Conservation (phyloP, 37 sponge, comb jelly and placozoan species). For the Chondrilla cf. caribensis region DNA sequence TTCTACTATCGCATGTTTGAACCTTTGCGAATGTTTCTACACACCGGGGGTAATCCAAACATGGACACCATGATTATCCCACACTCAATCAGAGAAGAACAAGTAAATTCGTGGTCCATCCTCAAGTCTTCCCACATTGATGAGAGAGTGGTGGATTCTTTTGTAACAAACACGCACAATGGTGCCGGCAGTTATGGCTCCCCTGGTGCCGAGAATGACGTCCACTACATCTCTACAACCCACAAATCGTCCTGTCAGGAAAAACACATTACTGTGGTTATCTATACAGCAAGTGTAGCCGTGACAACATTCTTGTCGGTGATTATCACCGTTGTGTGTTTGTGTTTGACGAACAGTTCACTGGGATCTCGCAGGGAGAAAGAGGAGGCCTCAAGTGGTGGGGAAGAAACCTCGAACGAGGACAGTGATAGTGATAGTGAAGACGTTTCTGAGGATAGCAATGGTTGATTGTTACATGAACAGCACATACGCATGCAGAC, state of each 20-base stretch:
- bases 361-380: background rate
- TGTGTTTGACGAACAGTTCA: background rate
- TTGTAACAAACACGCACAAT: background rate
- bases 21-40: background rate
- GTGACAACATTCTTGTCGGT: background rate
- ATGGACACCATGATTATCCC: background rate
- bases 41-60: background rate
- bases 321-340: background rate
- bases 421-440: background rate
- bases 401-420: background rate
- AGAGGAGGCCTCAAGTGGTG: background rate
- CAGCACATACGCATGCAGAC: background rate
- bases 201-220: too few species aligned
- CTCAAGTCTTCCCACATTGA: background rate
- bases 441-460: background rate
- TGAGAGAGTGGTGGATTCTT: background rate
- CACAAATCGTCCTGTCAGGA: background rate
- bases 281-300: background rate
- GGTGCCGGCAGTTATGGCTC: background rate
- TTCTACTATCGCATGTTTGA: background rate
- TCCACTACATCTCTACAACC: background rate
- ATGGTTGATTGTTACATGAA: background rate
- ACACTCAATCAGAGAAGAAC: background rate
- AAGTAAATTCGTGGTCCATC: background rate
- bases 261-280: conserved; percentile 5